Conservation (phyloP, 1,140 invertebrate genomes). For the Heliconius congener region DNA sequence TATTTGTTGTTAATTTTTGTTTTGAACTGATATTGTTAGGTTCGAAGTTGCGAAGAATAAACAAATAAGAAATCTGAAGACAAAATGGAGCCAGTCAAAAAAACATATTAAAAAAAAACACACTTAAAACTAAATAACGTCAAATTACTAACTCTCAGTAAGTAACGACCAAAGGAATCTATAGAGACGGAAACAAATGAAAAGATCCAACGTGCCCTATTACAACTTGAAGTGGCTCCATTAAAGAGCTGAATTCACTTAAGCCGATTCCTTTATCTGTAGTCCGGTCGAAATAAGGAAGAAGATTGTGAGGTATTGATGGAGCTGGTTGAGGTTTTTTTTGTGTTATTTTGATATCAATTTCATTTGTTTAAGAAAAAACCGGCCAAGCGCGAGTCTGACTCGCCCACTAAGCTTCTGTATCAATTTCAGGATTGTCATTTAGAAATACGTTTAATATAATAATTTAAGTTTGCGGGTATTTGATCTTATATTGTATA, state of each 20-base stretch:
- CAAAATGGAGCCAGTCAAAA: not conserved
- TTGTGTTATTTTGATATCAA: not conserved
- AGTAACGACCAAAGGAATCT: not conserved
- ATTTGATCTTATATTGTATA: too few species aligned
- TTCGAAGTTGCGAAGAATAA: too few species aligned
- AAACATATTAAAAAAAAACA: not conserved
- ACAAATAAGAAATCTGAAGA: too few species aligned
- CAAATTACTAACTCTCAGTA: not conserved
- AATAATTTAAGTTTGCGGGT: too few species aligned
- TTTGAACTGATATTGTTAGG: too few species aligned
- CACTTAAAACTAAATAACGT: not conserved
- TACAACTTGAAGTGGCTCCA: constrained; percentile 23
- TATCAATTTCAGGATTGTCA: too few species aligned
- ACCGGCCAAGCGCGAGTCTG: too few species aligned
- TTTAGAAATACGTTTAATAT: too few species aligned
- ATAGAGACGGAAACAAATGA: not conserved
- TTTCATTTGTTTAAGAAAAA: not conserved
- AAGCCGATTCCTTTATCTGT: constrained; percentile 18
- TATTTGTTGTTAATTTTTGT: too few species aligned
- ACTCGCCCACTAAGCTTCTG: too few species aligned
- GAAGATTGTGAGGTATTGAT: constrained; percentile 6
- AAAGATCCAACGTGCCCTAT: constrained; percentile 24
- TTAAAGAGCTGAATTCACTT: constrained; percentile 31
- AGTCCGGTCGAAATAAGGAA: constrained; percentile 15
- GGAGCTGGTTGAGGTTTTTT: not conserved